Evolutionary conservation across 2,797 vertebrate species (phyloP).

Genomic region (Onychomys leucogaster): DNA sequence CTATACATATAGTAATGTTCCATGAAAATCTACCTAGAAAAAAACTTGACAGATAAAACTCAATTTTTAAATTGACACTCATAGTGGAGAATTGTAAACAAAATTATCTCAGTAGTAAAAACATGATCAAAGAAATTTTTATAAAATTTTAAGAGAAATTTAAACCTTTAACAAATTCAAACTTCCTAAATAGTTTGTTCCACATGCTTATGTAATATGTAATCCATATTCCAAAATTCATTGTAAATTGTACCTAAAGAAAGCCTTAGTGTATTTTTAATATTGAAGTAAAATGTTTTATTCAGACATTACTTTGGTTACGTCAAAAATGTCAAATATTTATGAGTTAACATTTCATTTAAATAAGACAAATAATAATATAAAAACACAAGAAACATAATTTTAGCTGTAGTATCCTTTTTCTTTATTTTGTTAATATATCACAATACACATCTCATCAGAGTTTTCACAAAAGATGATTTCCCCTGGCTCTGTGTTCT

Average conservation of each 20-base stretch:
- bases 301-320: background rate
- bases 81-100: background rate
- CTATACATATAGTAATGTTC: background rate
- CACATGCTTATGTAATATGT: background rate
- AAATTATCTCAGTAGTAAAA: background rate
- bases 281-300: background rate
- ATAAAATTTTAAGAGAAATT: constrained; percentile 1
- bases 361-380: constrained; percentile 18
- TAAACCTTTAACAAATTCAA: background rate
- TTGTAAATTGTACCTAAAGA: background rate
- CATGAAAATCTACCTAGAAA: background rate
- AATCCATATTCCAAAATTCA: background rate
- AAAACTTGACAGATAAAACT: background rate
- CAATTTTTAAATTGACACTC: background rate
- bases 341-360: constrained; percentile 23
- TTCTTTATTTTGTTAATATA: background rate
- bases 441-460: background rate
- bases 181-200: background rate
- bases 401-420: background rate
- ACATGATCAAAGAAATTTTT: background rate
- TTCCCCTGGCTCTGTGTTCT: background rate
- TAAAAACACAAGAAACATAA: background rate
- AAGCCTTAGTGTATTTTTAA: background rate
- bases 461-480: background rate
- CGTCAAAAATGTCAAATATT: background rate